A percentile compares a stretch with the other conserved stretches of the same genome.
phyloP scores from a whole-genome alignment of 2,797 vertebrate species.

The Kryptopterus vitreolus region DNA sequence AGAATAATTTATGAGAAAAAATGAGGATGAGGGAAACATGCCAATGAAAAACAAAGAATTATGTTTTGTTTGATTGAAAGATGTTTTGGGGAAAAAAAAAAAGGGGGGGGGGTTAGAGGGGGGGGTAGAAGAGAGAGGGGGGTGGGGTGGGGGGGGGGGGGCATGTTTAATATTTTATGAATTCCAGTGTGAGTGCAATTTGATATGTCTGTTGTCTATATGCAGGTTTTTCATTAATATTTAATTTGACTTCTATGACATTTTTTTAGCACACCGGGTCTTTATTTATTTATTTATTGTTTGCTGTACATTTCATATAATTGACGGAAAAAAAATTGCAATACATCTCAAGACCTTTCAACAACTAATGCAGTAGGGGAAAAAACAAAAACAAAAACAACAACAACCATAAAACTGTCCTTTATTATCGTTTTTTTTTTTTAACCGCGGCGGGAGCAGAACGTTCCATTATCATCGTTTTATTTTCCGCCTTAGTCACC shows the following conservation, averaged over 20 bases:
- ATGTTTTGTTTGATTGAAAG: slow-evolving; percentile 6
- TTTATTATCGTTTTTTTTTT: background rate
- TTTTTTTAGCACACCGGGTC: background rate
- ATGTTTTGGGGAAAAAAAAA: background rate
- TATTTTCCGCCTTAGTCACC: slow-evolving; percentile 16
- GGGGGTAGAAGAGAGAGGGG: no score
- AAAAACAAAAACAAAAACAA: no score
- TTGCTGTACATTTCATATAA: background rate
- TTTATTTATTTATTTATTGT: background rate
- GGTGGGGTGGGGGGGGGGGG: background rate
- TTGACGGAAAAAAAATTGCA: background rate
- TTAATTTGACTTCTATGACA: background rate
- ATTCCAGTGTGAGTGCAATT: slow-evolving; percentile 6
- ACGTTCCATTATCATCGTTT: slow-evolving; percentile 1
- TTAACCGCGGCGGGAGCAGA: background rate
- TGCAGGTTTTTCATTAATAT: slow-evolving; percentile 6
- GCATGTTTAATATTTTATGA: slow-evolving; percentile 14
- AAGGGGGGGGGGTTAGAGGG: background rate
- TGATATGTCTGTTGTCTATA: background rate
- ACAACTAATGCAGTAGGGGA: background rate
- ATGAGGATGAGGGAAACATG: slow-evolving; percentile 18
- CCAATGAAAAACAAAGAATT: background rate
- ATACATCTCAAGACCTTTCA: background rate
- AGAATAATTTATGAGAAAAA: slow-evolving; percentile 20
- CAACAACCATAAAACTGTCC: background rate